These are phyloP conservation scores for Corydoras sp. DNA, from an alignment of 2,113 vertebrate genomes.

Conservation along the genomic window DNA sequence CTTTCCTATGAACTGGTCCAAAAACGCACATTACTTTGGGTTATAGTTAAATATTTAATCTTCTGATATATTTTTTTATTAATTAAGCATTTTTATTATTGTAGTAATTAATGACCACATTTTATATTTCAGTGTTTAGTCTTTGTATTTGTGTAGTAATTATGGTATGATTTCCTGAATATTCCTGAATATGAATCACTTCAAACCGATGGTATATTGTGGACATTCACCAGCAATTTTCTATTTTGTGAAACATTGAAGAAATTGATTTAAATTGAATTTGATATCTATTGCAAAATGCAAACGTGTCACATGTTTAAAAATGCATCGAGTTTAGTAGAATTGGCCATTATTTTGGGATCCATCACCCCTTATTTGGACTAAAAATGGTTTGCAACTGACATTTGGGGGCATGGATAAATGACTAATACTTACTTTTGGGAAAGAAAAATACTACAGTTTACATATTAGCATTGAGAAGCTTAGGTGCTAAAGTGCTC, in stretches of 20 bases:
- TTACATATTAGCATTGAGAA: conserved; percentile 65
- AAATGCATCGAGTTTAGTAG: conserved; percentile 64
- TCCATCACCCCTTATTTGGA: conserved; percentile 40
- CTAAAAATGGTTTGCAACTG: conserved; percentile 51
- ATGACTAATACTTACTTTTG: conserved; percentile 61
- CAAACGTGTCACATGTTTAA: conserved; percentile 70
- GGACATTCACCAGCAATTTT: no score
- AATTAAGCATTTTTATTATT: no score
- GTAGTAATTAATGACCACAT: no score
- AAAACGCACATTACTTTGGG: no score
- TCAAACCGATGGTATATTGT: no score
- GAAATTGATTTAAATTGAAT: conserved; percentile 62
- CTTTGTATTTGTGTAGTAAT: no score
- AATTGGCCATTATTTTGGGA: conserved; percentile 58
- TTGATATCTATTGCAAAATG: conserved; percentile 67
- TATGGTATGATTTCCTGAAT: no score
- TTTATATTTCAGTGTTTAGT: no score
- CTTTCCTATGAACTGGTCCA: no score
- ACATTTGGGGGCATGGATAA: conserved; percentile 65
- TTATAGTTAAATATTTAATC: no score
- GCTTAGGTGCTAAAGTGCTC: conserved; percentile 59
- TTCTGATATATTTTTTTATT: no score
- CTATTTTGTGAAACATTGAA: conserved; percentile 53
- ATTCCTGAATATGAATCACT: no score
- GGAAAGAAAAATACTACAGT: conserved; percentile 63